These are phyloP conservation scores for Panthera leo DNA, from an alignment of 2,113 vertebrate species.

Conservation along the genomic window DNA sequence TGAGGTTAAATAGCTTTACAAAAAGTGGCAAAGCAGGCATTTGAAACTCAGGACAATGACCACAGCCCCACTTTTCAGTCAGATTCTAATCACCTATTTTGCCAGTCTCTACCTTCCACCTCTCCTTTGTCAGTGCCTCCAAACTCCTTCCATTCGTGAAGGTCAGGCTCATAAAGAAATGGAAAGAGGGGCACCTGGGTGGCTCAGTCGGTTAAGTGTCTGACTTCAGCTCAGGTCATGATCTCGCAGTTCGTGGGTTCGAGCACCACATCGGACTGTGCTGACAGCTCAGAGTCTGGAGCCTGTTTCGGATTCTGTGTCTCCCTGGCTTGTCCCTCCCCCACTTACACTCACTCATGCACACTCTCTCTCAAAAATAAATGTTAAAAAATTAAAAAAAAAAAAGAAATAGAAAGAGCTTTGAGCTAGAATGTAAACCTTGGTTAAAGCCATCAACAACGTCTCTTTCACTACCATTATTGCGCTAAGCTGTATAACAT, in stretches of 20 bases:
- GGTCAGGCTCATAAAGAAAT: background rate
- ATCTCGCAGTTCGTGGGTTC: too few relatives aligned
- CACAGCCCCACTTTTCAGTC: background rate
- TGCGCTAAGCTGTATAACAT: background rate
- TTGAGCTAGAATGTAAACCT: background rate
- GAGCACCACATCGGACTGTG: too few relatives aligned
- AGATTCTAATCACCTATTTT: background rate
- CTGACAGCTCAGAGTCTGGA: too few relatives aligned
- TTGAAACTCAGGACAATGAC: background rate
- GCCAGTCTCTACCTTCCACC: background rate
- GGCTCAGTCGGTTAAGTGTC: too few relatives aligned
- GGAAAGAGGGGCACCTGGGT: background rate
- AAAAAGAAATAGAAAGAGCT: background rate
- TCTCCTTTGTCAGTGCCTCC: background rate
- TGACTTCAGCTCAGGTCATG: too few relatives aligned
- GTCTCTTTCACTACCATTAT: conserved; percentile 9
- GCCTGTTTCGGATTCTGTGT: too few relatives aligned
- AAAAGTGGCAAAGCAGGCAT: background rate
- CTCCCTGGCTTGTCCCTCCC: too few relatives aligned
- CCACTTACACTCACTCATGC: too few relatives aligned
- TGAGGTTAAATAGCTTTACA: background rate
- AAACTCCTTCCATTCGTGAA: background rate
- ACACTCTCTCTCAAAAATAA: too few relatives aligned
- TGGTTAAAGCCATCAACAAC: background rate
- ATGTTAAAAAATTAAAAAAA: too few relatives aligned